Conservation (phyloP, 1,140 invertebrate genomes). For the Aphaenogaster rudis region DNA sequence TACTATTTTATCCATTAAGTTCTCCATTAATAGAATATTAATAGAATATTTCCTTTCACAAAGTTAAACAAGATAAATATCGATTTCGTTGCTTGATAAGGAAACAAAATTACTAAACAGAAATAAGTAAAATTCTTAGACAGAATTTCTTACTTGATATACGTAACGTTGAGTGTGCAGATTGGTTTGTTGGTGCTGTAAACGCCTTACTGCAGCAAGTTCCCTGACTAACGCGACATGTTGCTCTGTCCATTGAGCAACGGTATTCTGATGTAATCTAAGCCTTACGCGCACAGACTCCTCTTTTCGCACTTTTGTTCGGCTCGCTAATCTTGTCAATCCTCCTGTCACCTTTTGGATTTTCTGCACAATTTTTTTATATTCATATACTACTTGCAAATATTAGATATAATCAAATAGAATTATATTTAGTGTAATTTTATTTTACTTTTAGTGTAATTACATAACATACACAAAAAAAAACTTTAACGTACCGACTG, state of each 20-base stretch:
- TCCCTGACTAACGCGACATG: constrained; percentile 90
- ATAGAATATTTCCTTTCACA: not conserved
- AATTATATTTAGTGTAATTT: not conserved
- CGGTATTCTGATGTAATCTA: constrained; percentile 85
- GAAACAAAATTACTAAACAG: not conserved
- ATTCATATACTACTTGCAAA: not conserved
- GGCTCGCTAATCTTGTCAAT: constrained; percentile 94
- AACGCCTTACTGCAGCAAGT: constrained; percentile 91
- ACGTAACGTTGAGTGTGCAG: constrained; percentile 95
- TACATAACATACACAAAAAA: not conserved
- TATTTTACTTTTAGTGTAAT: constrained; percentile 17
- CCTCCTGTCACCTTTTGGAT: constrained; percentile 98
- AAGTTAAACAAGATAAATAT: not conserved
- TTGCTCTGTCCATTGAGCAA: constrained; percentile 88
- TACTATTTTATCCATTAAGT: constrained; percentile 5
- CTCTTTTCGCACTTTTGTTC: constrained; percentile 94
- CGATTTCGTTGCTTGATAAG: not conserved
- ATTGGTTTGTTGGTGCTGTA: constrained; percentile 92
- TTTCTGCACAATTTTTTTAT: constrained; percentile 87
- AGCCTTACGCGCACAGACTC: constrained; percentile 87
- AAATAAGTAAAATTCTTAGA: not conserved
- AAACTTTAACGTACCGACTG: constrained; percentile 90
- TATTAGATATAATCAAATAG: not conserved
- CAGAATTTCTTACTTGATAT: constrained; percentile 87
- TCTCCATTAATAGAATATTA: not conserved